Evolutionary conservation across 2,113 vertebrate genomes (phyloP).

Genomic region (Barnardius zonarius): DNA sequence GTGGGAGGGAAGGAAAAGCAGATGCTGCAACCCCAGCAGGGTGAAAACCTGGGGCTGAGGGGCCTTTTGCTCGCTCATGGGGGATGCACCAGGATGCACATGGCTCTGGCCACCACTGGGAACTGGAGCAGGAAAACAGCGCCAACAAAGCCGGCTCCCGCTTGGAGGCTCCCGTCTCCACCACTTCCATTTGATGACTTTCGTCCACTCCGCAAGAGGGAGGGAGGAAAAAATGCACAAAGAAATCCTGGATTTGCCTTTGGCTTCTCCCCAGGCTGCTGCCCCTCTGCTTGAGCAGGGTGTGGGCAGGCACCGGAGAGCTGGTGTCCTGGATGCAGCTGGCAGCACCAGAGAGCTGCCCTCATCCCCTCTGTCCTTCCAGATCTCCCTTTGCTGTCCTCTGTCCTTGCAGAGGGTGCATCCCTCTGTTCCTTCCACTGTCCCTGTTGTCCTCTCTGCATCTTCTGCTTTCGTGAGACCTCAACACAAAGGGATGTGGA

Average conservation of each 20-base stretch:
- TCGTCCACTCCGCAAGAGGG: rapidly evolving
- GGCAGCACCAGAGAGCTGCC: background rate
- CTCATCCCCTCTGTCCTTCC: background rate
- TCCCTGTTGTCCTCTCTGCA: background rate
- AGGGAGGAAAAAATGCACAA: background rate
- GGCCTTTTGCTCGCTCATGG: rapidly evolving
- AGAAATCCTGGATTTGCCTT: background rate
- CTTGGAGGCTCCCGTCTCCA: background rate
- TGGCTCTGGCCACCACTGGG: rapidly evolving
- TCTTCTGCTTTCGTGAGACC: background rate
- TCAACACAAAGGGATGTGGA: background rate
- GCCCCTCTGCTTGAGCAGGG: background rate
- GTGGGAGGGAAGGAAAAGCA: background rate
- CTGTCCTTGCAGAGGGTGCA: background rate
- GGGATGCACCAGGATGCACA: background rate
- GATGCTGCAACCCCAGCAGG: rapidly evolving
- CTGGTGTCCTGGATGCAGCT: background rate
- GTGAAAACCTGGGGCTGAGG: background rate
- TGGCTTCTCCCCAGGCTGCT: background rate
- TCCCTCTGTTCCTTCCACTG: background rate
- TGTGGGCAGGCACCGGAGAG: background rate
- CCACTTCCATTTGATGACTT: background rate
- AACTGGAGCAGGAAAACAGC: background rate
- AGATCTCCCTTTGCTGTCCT: background rate
- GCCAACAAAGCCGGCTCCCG: rapidly evolving